Base-by-base conservation (phyloP, 2,888 invertebrate genomes). In the Tanytarsus gracilentus region DNA sequence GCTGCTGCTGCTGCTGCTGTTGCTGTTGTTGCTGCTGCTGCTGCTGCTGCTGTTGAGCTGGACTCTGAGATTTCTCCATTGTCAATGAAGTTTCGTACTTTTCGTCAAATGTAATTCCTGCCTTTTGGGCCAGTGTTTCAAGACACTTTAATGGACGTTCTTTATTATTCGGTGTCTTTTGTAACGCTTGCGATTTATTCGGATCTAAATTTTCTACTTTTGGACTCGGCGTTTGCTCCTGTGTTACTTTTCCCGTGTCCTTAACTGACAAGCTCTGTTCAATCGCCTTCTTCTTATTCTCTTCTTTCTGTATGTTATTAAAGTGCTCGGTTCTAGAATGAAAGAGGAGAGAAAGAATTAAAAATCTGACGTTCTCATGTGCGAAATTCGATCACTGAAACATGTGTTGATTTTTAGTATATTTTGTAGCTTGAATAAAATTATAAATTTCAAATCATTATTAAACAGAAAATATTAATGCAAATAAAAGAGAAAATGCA, bases 31-130 rank as follows among this genome's bases (percentile, higher is more conserved):
- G 66, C 18, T 62, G 64, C 52, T 64, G 69, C 66, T 62, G 68
- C 61, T 51, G 73, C 67, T 71, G 63, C 73, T 71, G 68, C 68
- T 72, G 71, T 67, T 73, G 73, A 61, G 71, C 71, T 62, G 75
- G 74, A 66, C 71, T 78, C 67, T 80, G 80, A 65, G 79, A 79
- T 68, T 81, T 82, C 68, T 85, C 85, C 72, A 84, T 74, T 64
- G 83, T 82, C 66, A 80, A 70, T 61, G 78, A 81, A 65, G 80
- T 82, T 71, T 85, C 84, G 76, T 84, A 85, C 71, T 84, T 84
- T 70, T 85, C 85, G 69, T 84, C 85, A 67, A 84, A 82, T 16
- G 84, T 84, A 11, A 85, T 84, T 2, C 85, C 85, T 55, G 85
- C 85, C 66, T 85, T 85, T 68, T 85, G 83, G 11, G 85, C 85